Conservation (phyloP, 2,797 vertebrate genomes). For the Huso huso region DNA sequence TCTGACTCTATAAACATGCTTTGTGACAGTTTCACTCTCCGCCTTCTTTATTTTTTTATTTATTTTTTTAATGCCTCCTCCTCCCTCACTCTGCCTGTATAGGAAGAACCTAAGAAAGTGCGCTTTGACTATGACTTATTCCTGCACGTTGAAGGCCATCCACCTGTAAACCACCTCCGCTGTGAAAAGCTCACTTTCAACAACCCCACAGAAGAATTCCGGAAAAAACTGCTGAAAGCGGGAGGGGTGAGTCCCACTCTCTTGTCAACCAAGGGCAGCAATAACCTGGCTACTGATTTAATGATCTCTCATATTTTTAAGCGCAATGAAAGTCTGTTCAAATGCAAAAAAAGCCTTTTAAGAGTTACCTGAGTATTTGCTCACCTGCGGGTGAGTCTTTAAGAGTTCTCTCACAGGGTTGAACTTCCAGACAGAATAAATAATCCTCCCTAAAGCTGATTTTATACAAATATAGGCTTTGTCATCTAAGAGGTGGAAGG, state of each 20-base stretch:
- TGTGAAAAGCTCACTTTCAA: conserved; percentile 99
- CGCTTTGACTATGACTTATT: conserved; percentile 98
- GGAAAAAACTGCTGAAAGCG: conserved; percentile 88
- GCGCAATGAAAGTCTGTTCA: conserved; percentile 16
- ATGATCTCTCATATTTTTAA: conserved; percentile 23
- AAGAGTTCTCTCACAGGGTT: too few relatives aligned
- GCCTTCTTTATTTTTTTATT: too few relatives aligned
- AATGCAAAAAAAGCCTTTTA: background rate
- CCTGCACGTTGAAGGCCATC: conserved; percentile 94
- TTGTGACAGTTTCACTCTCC: too few relatives aligned
- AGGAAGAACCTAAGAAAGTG: conserved; percentile 99
- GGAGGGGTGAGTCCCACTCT: conserved; percentile 75
- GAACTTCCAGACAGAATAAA: conserved; percentile 8
- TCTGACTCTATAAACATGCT: too few relatives aligned
- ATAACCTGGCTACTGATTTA: conserved; percentile 20
- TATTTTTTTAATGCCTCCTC: too few relatives aligned
- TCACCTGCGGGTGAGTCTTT: too few relatives aligned
- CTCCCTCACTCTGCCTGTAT: conserved; percentile 5
- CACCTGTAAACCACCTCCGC: conserved; percentile 96
- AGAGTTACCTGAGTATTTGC: too few relatives aligned
- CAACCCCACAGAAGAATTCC: conserved; percentile 95
- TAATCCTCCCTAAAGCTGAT: conserved; percentile 19
- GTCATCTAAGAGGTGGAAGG: conserved; percentile 18
- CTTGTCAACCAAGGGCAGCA: conserved; percentile 1
- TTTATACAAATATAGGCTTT: conserved; percentile 17